A percentile compares a stretch with the other conserved stretches of the same genome.
phyloP scores from a whole-genome alignment of 2,888 invertebrate genomes.

The Axea sp. region DNA sequence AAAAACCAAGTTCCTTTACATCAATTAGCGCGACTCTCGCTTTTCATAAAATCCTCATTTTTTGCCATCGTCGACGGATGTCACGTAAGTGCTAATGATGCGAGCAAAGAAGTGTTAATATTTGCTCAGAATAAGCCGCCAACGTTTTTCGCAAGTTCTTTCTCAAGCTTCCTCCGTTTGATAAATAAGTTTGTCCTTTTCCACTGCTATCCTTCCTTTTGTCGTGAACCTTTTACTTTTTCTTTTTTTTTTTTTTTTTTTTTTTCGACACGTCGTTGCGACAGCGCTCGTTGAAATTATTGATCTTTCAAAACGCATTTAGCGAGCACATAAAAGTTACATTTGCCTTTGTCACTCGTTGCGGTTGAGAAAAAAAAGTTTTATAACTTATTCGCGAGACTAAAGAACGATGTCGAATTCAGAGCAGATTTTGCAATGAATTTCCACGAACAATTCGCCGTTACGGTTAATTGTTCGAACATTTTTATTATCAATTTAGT shows the following conservation, averaged over 20 bases:
- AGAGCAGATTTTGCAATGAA: constrained; percentile 28
- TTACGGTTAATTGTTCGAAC: constrained; percentile 8
- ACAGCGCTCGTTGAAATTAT: constrained; percentile 56
- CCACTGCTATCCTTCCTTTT: constrained; percentile 32
- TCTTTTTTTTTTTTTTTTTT: too few relatives aligned
- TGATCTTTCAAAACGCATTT: constrained; percentile 59
- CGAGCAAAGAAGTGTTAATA: constrained; percentile 63
- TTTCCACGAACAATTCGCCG: constrained; percentile 24
- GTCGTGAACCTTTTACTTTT: constrained; percentile 16
- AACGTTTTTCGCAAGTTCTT: constrained; percentile 62
- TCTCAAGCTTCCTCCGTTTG: constrained; percentile 54
- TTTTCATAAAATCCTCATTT: constrained; percentile 49
- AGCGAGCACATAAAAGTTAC: constrained; percentile 50
- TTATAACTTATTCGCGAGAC: constrained; percentile 22
- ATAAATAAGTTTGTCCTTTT: constrained; percentile 35
- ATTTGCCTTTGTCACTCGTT: constrained; percentile 41
- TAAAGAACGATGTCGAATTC: constrained; percentile 4
- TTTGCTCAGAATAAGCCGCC: constrained; percentile 60
- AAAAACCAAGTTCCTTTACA: constrained; percentile 48
- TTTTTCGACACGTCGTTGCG: constrained; percentile 47
- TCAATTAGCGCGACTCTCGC: constrained; percentile 53
- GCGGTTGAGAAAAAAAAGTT: constrained; percentile 22
- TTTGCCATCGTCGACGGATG: constrained; percentile 35
- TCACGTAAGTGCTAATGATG: constrained; percentile 62
- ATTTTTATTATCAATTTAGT: constrained; percentile 26